Conservation (phyloP, 2,113 vertebrate species). For the Brienomyrus longianalis region DNA sequence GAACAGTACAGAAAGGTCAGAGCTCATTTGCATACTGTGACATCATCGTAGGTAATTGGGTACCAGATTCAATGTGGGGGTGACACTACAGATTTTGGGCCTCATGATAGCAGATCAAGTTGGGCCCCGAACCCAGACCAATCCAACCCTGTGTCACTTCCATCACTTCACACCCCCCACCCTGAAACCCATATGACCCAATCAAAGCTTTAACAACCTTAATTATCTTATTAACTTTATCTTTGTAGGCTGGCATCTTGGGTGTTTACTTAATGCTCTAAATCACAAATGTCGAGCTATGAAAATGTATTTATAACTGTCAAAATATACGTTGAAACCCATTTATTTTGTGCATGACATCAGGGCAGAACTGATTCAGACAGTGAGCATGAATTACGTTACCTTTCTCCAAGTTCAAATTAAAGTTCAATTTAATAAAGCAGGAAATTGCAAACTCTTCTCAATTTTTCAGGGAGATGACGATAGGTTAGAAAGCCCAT, state of each 20-base stretch:
- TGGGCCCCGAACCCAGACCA: neutral
- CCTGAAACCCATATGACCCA: neutral
- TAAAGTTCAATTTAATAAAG: neutral
- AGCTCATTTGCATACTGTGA: neutral
- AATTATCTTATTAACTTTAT: neutral
- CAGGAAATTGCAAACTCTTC: neutral
- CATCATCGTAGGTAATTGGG: neutral
- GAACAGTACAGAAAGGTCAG: neutral
- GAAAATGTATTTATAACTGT: neutral
- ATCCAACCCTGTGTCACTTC: neutral
- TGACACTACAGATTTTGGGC: neutral
- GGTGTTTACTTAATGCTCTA: neutral
- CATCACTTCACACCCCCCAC: neutral
- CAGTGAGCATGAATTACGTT: neutral
- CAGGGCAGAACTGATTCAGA: neutral
- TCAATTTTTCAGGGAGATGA: neutral
- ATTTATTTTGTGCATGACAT: neutral
- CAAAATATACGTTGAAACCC: neutral
- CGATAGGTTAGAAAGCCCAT: neutral
- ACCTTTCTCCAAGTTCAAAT: neutral
- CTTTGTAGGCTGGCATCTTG: neutral
- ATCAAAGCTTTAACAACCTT: neutral
- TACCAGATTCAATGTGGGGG: neutral
- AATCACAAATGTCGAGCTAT: neutral
- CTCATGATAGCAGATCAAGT: neutral